These are phyloP conservation scores for Mola mola DNA, from an alignment of 2,113 vertebrate species.

Conservation along the genomic window DNA sequence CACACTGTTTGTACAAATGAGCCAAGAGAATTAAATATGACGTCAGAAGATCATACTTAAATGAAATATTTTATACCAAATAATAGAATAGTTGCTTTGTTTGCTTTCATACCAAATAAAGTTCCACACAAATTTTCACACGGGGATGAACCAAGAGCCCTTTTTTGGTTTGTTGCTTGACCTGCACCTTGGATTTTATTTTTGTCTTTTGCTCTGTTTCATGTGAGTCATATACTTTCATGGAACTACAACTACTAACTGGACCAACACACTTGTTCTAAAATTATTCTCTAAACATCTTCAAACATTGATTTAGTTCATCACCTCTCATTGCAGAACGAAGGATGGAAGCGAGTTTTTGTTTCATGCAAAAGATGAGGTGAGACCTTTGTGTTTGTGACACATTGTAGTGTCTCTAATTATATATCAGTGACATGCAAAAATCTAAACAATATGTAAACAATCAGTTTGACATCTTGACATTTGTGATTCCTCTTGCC, in stretches of 20 bases:
- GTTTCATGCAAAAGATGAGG: conserved; percentile 95
- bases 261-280: neutral
- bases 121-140: too few species aligned
- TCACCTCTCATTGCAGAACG: conserved; percentile 80
- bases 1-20: too few species aligned
- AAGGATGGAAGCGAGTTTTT: conserved; percentile 92
- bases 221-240: too few species aligned
- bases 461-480: neutral
- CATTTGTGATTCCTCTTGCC: conserved; percentile 3
- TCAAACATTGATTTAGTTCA: neutral
- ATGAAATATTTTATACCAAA: too few species aligned
- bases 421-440: neutral
- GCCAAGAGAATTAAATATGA: too few species aligned
- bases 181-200: too few species aligned
- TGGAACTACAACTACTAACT: neutral
- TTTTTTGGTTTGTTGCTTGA: too few species aligned
- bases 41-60: too few species aligned
- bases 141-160: too few species aligned
- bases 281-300: neutral
- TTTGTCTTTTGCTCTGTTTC: too few species aligned
- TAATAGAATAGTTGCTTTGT: too few species aligned
- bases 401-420: neutral
- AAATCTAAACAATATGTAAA: neutral
- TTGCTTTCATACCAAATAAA: too few species aligned
- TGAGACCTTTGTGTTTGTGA: conserved; percentile 61